Percentiles rank a stretch among this genome's conserved stretches.
Evolutionary conservation across 2,888 invertebrate genomes (phyloP).

Genomic region (Troglohyphantes excavatus): DNA sequence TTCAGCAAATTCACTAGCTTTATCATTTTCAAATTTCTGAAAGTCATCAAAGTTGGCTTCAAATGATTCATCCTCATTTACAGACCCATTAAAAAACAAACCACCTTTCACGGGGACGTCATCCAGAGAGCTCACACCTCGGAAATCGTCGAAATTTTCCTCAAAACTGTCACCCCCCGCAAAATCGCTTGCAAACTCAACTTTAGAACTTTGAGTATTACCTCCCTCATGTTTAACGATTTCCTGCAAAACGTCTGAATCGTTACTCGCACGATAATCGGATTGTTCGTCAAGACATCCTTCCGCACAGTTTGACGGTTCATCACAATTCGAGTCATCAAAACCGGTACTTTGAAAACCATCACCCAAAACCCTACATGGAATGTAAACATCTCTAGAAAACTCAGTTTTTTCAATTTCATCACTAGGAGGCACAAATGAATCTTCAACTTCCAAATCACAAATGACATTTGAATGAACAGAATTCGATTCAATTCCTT

Average conservation of each 20-base stretch:
- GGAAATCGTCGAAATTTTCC: conserved; percentile 14
- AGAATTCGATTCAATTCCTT: neutral
- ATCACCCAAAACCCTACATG: conserved; percentile 3
- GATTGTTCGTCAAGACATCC: neutral
- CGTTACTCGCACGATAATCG: neutral
- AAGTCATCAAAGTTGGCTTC: conserved; percentile 29
- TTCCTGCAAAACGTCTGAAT: neutral
- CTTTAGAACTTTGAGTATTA: neutral
- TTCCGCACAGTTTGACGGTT: neutral
- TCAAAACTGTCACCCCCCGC: neutral
- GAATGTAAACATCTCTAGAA: conserved; percentile 1
- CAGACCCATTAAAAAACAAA: neutral
- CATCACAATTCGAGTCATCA: neutral
- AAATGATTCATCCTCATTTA: conserved; percentile 7
- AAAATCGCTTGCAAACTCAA: conserved; percentile 19
- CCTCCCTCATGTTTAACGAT: neutral
- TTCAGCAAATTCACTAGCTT: conserved; percentile 30
- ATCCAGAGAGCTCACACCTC: neutral
- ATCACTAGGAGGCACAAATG: conserved; percentile 31
- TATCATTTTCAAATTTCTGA: neutral
- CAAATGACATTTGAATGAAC: conserved; percentile 13
- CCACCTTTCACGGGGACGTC: neutral
- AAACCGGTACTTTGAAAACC: neutral
- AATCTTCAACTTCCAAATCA: conserved; percentile 8
- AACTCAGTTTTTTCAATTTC: neutral